Conservation (phyloP, 2,797 vertebrate species). For the Dipus sagitta region DNA sequence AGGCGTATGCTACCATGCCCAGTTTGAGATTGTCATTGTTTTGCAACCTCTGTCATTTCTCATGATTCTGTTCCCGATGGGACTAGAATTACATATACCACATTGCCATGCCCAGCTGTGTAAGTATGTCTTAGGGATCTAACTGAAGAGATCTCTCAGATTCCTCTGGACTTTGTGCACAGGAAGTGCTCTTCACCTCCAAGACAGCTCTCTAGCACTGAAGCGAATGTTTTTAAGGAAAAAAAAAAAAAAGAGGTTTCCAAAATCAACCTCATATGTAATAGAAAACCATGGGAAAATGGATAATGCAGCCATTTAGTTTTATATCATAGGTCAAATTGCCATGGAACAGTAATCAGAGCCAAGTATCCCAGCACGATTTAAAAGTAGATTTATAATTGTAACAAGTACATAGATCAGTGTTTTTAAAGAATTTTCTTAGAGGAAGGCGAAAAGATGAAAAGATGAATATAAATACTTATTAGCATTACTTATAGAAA, state of each 20-base stretch:
- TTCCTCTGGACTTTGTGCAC: too few relatives aligned
- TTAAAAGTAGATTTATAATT: conserved; percentile 20
- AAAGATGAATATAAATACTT: background rate
- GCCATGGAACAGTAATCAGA: background rate
- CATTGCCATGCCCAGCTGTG: too few relatives aligned
- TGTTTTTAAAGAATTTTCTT: conserved; percentile 11
- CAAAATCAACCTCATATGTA: conserved; percentile 4
- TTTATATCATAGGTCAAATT: background rate
- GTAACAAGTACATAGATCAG: background rate
- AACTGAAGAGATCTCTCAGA: too few relatives aligned
- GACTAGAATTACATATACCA: too few relatives aligned
- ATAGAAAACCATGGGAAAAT: conserved; percentile 4
- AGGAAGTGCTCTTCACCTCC: too few relatives aligned
- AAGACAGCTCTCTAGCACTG: background rate
- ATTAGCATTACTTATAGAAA: background rate
- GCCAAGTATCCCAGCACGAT: background rate
- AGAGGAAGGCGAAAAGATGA: background rate
- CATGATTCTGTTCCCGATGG: too few relatives aligned
- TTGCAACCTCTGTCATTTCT: too few relatives aligned
- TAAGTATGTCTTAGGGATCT: too few relatives aligned
- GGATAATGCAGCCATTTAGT: background rate
- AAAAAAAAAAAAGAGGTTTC: background rate
- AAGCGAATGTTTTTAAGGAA: background rate
- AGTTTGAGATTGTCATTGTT: too few relatives aligned
- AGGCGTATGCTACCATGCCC: too few relatives aligned